Percentiles rank a stretch among this genome's conserved stretches.
Conservation (phyloP, 2,797 vertebrate genomes). For the Danio albolineatus region DNA sequence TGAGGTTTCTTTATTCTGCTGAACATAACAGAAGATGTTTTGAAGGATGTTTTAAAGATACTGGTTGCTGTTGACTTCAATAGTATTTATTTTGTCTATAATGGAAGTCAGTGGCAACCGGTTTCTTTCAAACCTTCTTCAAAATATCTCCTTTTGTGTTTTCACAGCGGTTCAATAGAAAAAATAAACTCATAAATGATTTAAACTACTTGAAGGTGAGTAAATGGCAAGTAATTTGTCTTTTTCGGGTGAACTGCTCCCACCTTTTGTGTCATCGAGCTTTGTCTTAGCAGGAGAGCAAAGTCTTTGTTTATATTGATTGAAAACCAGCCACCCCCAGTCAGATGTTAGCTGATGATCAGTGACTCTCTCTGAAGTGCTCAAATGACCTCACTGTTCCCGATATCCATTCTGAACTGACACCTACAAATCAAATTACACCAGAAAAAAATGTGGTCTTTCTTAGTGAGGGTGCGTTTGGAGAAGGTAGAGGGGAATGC, state of each 20-base stretch:
- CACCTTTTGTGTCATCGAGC: constrained; percentile 12
- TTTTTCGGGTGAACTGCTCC: neutral
- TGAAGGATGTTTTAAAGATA: too few species aligned
- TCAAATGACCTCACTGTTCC: constrained; percentile 70
- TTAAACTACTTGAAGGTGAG: neutral
- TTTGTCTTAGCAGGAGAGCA: constrained; percentile 14
- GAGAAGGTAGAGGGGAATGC: constrained; percentile 1
- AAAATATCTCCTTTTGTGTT: too few species aligned
- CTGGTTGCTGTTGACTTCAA: too few species aligned
- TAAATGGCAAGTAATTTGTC: too few species aligned
- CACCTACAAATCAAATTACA: constrained; percentile 43
- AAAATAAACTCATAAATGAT: neutral
- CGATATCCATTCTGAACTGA: constrained; percentile 36
- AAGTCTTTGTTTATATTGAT: constrained; percentile 63
- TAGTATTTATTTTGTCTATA: too few species aligned
- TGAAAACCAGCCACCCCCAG: constrained; percentile 46
- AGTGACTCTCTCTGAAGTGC: constrained; percentile 50
- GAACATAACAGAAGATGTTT: too few species aligned
- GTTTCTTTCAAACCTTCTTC: too few species aligned
- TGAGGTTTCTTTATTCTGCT: too few species aligned
- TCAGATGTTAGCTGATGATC: constrained; percentile 65
- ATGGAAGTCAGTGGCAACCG: too few species aligned
- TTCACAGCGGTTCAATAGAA: too few species aligned
- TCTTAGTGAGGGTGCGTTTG: neutral
- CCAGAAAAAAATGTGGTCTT: neutral